A percentile compares a stretch with the other conserved stretches of the same genome.
phyloP scores from a whole-genome alignment of 1,140 invertebrate species.

The Polypedilum vanderplanki region DNA sequence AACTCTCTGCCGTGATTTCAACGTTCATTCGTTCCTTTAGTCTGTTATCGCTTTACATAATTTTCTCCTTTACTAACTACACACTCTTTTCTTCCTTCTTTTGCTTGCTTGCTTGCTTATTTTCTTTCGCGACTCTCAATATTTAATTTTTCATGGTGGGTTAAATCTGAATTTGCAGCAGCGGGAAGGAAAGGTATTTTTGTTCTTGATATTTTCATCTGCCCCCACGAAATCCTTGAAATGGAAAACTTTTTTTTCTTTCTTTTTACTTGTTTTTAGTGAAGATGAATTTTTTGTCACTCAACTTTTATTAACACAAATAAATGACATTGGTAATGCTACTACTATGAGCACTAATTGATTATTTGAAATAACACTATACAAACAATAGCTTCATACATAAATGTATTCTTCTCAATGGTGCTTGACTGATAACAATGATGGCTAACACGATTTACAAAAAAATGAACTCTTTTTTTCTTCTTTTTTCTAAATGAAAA shows the following conservation, averaged over 20 bases:
- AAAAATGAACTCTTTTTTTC: not conserved
- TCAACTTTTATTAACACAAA: not conserved
- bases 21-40: no score
- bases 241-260: not conserved
- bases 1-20: no score
- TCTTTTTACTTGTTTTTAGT: not conserved
- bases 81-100: no score
- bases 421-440: constrained; percentile 20
- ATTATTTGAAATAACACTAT: not conserved
- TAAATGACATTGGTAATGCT: not conserved
- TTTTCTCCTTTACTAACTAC: no score
- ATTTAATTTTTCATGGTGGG: no score
- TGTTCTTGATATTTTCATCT: not conserved
- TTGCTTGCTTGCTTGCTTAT: no score
- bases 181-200: no score
- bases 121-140: no score
- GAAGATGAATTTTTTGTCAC: no score
- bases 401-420: not conserved
- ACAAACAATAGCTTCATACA: not conserved
- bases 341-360: not conserved
- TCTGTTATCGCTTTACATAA: no score
- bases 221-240: not conserved
- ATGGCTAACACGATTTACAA: constrained; percentile 24
- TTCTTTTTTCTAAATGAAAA: not conserved
- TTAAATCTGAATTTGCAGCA: no score